phyloP scores from a whole-genome alignment of 2,888 invertebrate genomes.

The Netelia inedita region DNA sequence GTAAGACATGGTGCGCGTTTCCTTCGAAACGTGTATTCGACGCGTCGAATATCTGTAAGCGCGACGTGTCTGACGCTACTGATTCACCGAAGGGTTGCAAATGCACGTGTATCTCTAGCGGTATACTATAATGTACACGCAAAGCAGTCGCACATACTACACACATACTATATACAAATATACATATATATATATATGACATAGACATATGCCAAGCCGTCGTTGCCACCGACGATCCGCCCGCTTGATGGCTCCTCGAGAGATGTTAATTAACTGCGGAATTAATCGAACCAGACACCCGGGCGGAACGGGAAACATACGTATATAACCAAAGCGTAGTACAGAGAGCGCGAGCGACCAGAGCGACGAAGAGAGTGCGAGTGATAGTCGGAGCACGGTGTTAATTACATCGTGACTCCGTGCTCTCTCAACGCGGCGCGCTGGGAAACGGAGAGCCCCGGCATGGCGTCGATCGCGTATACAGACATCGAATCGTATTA shows the following conservation, averaged over 20 bases:
- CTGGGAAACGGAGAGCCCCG: conserved; percentile 8
- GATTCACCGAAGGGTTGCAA: conserved; percentile 19
- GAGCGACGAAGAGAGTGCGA: conserved; percentile 31
- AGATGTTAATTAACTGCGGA: conserved; percentile 73
- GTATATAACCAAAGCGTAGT: conserved; percentile 26
- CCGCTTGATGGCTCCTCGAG: conserved; percentile 65
- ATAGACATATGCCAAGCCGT: conserved; percentile 38
- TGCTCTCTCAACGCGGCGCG: conserved; percentile 49
- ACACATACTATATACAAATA: neutral
- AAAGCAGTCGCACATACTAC: neutral
- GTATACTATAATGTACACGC: conserved; percentile 27
- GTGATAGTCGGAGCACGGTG: conserved; percentile 62
- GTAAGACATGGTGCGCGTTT: conserved; percentile 16
- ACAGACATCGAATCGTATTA: conserved; percentile 59
- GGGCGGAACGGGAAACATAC: conserved; percentile 48
- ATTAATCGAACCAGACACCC: conserved; percentile 73
- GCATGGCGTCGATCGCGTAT: conserved; percentile 50
- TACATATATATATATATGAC: neutral
- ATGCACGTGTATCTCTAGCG: neutral
- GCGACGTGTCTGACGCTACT: conserved; percentile 25
- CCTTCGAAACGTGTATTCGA: conserved; percentile 18
- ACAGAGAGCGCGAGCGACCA: conserved; percentile 28
- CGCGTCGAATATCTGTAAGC: conserved; percentile 6
- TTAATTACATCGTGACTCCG: conserved; percentile 67
- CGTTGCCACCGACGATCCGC: conserved; percentile 51